phyloP scores from a whole-genome alignment of 2,113 vertebrate species.

The Gallinago media region DNA sequence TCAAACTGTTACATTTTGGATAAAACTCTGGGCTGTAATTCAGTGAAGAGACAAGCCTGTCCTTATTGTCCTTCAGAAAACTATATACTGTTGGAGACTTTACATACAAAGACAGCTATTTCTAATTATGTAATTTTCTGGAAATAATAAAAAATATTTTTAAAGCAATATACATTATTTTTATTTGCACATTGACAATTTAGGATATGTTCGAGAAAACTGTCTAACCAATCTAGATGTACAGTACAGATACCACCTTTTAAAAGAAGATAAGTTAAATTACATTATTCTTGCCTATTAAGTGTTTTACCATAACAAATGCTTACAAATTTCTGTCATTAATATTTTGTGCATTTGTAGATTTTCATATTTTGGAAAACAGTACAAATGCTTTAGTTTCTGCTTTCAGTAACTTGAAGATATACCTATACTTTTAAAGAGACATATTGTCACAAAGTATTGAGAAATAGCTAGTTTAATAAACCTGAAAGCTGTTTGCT shows the following conservation, averaged over 20 bases:
- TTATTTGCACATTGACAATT: not conserved
- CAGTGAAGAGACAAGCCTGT: not conserved
- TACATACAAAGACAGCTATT: not conserved
- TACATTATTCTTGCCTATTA: not conserved
- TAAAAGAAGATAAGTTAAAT: not conserved
- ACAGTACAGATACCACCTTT: not conserved
- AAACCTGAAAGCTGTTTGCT: not conserved
- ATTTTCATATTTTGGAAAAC: not conserved
- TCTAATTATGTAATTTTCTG: not conserved
- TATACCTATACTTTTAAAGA: not conserved
- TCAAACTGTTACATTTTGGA: constrained; percentile 1
- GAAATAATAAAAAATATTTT: not conserved
- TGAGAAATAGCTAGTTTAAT: not conserved
- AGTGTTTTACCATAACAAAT: not conserved
- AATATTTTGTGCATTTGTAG: not conserved
- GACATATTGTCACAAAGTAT: not conserved
- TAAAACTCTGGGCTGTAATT: not conserved
- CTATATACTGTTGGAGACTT: not conserved
- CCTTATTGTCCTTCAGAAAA: constrained; percentile 18
- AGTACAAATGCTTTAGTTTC: not conserved
- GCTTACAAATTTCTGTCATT: not conserved
- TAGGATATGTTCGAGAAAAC: not conserved
- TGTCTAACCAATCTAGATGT: not conserved
- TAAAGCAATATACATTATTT: not conserved
- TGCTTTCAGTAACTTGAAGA: not conserved